phyloP scores from a whole-genome alignment of 2,113 vertebrate species.

The Phylloscopus whistleri region DNA sequence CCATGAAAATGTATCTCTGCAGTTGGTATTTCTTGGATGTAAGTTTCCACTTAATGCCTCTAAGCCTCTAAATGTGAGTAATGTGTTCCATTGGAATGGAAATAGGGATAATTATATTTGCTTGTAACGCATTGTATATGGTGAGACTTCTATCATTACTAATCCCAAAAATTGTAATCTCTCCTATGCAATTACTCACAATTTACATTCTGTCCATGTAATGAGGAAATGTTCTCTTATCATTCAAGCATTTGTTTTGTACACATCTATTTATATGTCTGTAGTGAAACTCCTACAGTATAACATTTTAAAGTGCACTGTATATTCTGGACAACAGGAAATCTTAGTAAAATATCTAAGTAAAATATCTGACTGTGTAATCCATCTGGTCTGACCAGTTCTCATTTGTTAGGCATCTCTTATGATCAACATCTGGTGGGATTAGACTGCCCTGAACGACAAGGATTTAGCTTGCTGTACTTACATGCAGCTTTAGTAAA shows the following conservation, averaged over 20 bases:
- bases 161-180: slow-evolving; percentile 19
- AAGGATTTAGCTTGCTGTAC: slow-evolving; percentile 50
- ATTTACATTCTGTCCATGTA: neutral
- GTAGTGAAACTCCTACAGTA: neutral
- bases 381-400: slow-evolving; percentile 44
- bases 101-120: neutral
- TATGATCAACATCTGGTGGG: slow-evolving; percentile 59
- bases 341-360: slow-evolving; percentile 46
- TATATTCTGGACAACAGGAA: neutral
- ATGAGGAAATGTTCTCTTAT: neutral
- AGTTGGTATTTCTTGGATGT: neutral
- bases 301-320: neutral
- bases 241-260: neutral
- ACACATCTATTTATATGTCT: neutral
- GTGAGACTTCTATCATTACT: neutral
- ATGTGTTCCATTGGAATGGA: neutral
- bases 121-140: neutral
- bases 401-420: slow-evolving; percentile 54
- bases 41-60: neutral
- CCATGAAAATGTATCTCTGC: neutral
- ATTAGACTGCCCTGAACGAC: slow-evolving; percentile 36
- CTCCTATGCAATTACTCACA: neutral
- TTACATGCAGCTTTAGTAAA: slow-evolving; percentile 47
- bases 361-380: slow-evolving; percentile 44
- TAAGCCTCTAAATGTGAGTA: neutral